These are phyloP conservation scores for Cyprichromis sp. DNA, from an alignment of 2,113 vertebrate genomes.

Conservation along the genomic window DNA sequence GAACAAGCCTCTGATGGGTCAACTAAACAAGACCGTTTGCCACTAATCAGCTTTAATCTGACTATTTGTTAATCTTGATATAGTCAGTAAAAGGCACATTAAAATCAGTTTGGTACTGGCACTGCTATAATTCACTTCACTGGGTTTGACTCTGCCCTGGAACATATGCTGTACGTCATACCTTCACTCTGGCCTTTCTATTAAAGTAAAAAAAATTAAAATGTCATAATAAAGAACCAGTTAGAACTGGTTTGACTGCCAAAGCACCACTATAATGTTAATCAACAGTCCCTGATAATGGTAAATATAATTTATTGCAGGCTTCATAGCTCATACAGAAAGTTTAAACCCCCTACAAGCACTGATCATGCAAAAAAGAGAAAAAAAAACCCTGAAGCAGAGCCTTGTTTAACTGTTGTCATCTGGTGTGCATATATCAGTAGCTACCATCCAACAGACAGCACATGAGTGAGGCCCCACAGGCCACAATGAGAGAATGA, in stretches of 20 bases:
- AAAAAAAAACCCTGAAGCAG: too few relatives aligned
- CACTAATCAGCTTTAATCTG: background rate
- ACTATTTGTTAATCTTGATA: background rate
- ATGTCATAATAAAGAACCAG: background rate
- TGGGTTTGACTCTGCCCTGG: background rate
- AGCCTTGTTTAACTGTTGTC: background rate
- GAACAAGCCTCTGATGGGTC: background rate
- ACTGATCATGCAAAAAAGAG: accelerated
- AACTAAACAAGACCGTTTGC: background rate
- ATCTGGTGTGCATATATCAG: background rate
- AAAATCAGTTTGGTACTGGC: background rate
- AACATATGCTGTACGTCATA: background rate
- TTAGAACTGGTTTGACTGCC: background rate
- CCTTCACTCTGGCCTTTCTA: background rate
- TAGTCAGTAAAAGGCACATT: background rate
- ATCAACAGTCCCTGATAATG: background rate
- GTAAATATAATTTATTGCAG: background rate
- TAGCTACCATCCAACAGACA: background rate
- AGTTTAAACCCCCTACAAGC: background rate
- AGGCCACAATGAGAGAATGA: background rate
- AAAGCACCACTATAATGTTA: background rate
- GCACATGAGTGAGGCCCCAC: background rate
- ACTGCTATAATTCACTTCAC: background rate
- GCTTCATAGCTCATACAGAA: background rate
- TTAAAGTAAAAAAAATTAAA: accelerated